phyloP scores from a whole-genome alignment of 1,140 invertebrate genomes.

The Phymorhynchus buccinoides region DNA sequence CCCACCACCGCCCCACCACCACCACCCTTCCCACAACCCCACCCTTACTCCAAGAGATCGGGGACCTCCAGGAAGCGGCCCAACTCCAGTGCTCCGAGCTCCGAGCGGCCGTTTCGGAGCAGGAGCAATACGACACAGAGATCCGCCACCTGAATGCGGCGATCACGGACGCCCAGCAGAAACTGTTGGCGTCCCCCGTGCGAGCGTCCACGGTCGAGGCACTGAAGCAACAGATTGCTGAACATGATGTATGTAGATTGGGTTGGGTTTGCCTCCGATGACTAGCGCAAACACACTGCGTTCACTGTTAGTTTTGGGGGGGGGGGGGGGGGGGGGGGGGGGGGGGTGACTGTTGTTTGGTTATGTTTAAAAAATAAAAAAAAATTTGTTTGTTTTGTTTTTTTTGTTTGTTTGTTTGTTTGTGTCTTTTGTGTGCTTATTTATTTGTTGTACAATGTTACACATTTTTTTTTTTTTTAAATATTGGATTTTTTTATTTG shows the following conservation, averaged over 20 bases:
- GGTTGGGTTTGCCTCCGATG: too few species aligned
- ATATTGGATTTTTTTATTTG: constrained; percentile 5
- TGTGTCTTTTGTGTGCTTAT: not conserved
- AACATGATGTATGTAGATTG: constrained; percentile 95
- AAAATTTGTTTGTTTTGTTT: not conserved
- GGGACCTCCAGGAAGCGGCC: constrained; percentile 60
- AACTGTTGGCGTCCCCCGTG: constrained; percentile 83
- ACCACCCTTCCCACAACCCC: constrained; percentile 45
- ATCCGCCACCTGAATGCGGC: constrained; percentile 75
- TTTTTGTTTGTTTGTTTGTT: not conserved
- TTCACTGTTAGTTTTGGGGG: not conserved
- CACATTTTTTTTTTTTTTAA: not conserved
- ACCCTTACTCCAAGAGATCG: constrained; percentile 58
- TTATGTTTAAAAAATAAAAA: not conserved
- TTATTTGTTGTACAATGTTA: not conserved
- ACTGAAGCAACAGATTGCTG: constrained; percentile 85
- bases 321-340: too few species aligned
- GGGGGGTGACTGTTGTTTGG: not conserved
- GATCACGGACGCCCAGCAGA: constrained; percentile 91
- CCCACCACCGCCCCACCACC: constrained; percentile 46
- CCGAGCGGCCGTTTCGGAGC: constrained; percentile 86
- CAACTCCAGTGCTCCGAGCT: constrained; percentile 66
- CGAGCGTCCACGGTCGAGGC: constrained; percentile 86
- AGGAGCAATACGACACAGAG: constrained; percentile 65
- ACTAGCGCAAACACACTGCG: constrained; percentile 9